Conservation (phyloP, 2,113 vertebrate genomes). For the Sorex araneus region DNA sequence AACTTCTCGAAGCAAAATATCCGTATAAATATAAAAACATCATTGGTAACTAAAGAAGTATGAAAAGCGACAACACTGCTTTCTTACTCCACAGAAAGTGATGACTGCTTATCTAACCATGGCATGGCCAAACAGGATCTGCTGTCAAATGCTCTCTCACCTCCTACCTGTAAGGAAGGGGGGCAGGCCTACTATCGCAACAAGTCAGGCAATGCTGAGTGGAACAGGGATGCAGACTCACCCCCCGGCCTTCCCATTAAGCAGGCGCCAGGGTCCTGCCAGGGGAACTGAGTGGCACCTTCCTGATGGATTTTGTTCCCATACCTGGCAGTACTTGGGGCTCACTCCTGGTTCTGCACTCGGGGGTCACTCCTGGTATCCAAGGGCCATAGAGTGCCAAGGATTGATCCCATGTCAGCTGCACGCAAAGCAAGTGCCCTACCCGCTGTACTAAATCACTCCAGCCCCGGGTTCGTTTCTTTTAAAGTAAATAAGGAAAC, state of each 20-base stretch:
- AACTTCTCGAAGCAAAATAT: not conserved
- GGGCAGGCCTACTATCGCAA: too few species aligned
- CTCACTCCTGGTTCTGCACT: too few species aligned
- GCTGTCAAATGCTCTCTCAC: not conserved
- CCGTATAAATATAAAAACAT: not conserved
- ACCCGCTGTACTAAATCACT: too few species aligned
- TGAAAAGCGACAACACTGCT: not conserved
- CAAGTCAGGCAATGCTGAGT: rapidly evolving
- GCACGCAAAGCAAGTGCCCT: too few species aligned
- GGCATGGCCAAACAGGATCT: not conserved
- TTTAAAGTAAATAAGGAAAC: not conserved
- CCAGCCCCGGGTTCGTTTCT: not conserved
- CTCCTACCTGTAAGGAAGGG: not conserved
- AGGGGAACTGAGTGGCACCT: too few species aligned
- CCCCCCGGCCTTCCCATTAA: not conserved
- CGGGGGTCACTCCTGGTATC: too few species aligned
- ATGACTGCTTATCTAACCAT: not conserved
- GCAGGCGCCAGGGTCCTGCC: too few species aligned
- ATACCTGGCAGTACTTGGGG: too few species aligned
- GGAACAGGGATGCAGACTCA: rapidly evolving
- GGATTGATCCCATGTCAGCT: too few species aligned
- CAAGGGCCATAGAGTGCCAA: too few species aligned
- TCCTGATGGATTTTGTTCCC: not conserved
- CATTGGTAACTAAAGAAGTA: not conserved
- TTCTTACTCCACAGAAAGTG: not conserved